Conservation (phyloP, 2,797 vertebrate species). For the Cuculus canorus region DNA sequence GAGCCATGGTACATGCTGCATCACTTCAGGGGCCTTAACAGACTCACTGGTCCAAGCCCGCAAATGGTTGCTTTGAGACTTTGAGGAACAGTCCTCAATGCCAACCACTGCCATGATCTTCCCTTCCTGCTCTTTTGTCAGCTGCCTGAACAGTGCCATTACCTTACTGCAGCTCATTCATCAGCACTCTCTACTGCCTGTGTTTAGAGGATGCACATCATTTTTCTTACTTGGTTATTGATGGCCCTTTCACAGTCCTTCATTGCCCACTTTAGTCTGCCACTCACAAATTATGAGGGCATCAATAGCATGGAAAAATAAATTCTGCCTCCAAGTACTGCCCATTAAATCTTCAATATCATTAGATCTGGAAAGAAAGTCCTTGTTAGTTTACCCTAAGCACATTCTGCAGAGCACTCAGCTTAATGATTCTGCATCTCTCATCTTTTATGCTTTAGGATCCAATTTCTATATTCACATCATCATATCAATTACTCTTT, state of each 20-base stretch:
- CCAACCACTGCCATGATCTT: background rate
- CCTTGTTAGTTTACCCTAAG: constrained; percentile 9
- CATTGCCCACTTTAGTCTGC: background rate
- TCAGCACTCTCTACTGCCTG: background rate
- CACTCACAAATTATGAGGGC: constrained; percentile 29
- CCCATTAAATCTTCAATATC: constrained; percentile 11
- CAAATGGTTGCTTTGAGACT: background rate
- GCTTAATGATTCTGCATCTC: background rate
- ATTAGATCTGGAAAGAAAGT: constrained; percentile 6
- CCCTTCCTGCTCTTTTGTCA: background rate
- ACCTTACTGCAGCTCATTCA: constrained; percentile 12
- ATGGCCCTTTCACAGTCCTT: constrained; percentile 11
- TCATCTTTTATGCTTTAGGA: background rate
- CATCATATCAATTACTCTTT: background rate
- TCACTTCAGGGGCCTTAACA: background rate
- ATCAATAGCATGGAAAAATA: constrained; percentile 21
- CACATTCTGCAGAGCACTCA: background rate
- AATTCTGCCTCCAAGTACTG: constrained; percentile 27
- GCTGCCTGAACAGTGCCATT: background rate
- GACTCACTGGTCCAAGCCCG: background rate
- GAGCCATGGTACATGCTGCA: background rate
- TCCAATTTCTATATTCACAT: background rate
- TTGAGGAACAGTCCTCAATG: background rate
- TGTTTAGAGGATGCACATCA: constrained; percentile 1
- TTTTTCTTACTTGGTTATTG: constrained; percentile 30